Conservation (phyloP, 2,888 invertebrate genomes). For the Acanthosepion esculentum region DNA sequence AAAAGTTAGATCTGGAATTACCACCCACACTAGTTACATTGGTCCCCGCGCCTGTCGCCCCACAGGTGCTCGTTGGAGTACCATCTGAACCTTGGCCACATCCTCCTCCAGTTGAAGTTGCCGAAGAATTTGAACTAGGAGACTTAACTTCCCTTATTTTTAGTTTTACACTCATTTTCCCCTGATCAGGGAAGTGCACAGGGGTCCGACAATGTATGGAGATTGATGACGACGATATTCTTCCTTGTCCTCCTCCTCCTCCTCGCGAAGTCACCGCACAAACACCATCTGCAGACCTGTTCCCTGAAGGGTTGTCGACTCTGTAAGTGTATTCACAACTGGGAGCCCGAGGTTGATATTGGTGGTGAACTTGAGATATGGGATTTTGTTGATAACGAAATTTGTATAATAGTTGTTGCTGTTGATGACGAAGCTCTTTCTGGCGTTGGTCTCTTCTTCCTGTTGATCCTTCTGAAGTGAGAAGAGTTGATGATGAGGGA, state of each 20-base stretch:
- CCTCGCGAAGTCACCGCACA: conserved; percentile 17
- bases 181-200: neutral
- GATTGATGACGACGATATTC: neutral
- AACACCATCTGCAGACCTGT: neutral
- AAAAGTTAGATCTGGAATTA: neutral
- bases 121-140: neutral
- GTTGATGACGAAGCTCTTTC: conserved; percentile 33
- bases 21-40: conserved; percentile 12
- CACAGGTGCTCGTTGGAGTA: neutral
- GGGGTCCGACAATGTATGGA: neutral
- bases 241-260: neutral
- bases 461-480: conserved; percentile 2
- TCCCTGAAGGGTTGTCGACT: neutral
- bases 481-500: conserved; percentile 3
- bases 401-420: neutral
- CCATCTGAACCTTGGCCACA: neutral
- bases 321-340: neutral
- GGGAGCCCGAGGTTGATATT: neutral
- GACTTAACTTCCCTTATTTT: conserved; percentile 42
- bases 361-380: neutral
- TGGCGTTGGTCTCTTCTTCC: neutral
- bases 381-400: neutral
- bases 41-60: neutral
- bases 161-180: conserved; percentile 41
- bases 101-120: neutral